A percentile compares a stretch with the other conserved stretches of the same genome.
Conservation (phyloP, 2,888 invertebrate species). For the Pseudoips prasinana region DNA sequence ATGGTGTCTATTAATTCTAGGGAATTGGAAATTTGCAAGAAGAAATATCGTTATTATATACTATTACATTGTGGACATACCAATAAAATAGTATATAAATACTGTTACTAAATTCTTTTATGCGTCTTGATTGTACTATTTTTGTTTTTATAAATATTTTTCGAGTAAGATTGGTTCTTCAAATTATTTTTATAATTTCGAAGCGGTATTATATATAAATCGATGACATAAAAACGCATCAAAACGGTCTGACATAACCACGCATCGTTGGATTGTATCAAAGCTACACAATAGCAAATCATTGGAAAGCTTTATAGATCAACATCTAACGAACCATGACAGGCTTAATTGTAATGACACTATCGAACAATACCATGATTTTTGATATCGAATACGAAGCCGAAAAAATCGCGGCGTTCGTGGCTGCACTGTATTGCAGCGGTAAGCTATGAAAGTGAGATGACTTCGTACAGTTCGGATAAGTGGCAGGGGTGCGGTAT, state of each 20-base stretch:
- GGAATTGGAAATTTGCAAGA: too few species aligned
- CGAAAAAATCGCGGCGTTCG: conserved; percentile 44
- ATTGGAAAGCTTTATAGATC: conserved; percentile 24
- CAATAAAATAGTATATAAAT: too few species aligned
- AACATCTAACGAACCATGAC: conserved; percentile 23
- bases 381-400: conserved; percentile 49
- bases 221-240: not conserved
- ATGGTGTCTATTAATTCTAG: too few species aligned
- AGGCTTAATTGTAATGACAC: conserved; percentile 19
- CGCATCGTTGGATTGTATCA: conserved; percentile 13
- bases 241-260: conserved; percentile 1
- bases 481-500: conserved; percentile 80
- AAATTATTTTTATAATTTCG: too few species aligned
- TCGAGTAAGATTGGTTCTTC: too few species aligned
- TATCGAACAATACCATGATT: conserved; percentile 42
- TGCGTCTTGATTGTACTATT: too few species aligned
- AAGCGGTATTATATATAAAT: too few species aligned
- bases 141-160: too few species aligned
- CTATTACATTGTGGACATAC: too few species aligned
- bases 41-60: too few species aligned
- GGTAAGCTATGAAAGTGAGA: conserved; percentile 74
- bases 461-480: conserved; percentile 59
- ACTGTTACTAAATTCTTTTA: too few species aligned
- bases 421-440: conserved; percentile 56
- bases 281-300: conserved; percentile 19